Evolutionary conservation across 2,888 invertebrate genomes (phyloP).

Genomic region (Nyleta sp.): DNA sequence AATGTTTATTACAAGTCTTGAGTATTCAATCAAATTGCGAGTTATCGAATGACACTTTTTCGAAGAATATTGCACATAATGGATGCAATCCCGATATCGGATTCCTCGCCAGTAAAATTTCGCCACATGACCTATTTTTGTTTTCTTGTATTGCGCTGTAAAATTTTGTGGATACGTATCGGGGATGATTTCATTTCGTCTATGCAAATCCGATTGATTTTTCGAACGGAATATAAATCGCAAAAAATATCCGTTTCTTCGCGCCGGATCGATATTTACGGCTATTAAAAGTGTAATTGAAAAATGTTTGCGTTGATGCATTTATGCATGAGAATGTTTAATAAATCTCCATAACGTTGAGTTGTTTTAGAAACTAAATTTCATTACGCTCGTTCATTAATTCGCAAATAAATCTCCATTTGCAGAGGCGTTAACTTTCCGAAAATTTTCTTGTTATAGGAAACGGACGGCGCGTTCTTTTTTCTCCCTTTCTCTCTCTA

Average conservation of each 20-base stretch:
- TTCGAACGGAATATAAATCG: conserved; percentile 31
- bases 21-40: conserved; percentile 24
- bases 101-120: conserved; percentile 25
- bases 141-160: conserved; percentile 40
- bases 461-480: neutral
- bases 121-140: conserved; percentile 42
- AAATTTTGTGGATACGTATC: conserved; percentile 31
- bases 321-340: conserved; percentile 52
- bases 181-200: conserved; percentile 29
- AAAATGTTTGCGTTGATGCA: conserved; percentile 46
- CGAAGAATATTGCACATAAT: conserved; percentile 36
- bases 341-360: conserved; percentile 43
- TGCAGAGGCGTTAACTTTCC: conserved; percentile 28
- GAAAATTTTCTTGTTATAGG: conserved; percentile 20
- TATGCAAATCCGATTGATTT: conserved; percentile 48
- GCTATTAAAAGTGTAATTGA: conserved; percentile 49
- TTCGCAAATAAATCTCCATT: conserved; percentile 47
- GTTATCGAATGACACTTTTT: conserved; percentile 15
- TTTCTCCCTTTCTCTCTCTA: neutral
- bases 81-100: conserved; percentile 16
- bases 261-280: conserved; percentile 37
- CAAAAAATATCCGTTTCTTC: conserved; percentile 42
- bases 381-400: conserved; percentile 41
- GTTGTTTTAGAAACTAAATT: conserved; percentile 45
- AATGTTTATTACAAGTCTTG: conserved; percentile 6